A percentile compares a stretch with the other conserved stretches of the same genome.
phyloP scores from a whole-genome alignment of 53 echinoderm and acorn worm species.

The Patiria pectinifera region DNA sequence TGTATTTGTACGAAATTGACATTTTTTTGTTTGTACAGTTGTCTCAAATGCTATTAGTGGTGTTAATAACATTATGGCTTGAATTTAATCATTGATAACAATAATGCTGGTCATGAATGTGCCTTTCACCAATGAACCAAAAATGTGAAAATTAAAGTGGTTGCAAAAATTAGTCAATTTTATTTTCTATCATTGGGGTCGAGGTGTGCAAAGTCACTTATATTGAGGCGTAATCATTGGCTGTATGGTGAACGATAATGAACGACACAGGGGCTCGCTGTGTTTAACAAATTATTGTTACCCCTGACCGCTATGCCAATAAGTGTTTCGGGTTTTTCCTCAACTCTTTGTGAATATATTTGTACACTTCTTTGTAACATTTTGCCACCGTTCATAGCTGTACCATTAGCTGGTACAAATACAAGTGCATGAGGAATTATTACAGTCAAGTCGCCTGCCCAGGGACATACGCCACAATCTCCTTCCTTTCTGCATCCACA shows the following conservation, averaged over 20 bases:
- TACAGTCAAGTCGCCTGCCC: neutral
- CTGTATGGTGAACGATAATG: no score
- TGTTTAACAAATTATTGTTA: neutral
- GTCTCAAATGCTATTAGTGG: constrained; percentile 6
- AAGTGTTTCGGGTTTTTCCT: neutral
- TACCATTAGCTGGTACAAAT: neutral
- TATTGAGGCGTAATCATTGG: no score
- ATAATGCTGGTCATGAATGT: constrained; percentile 60
- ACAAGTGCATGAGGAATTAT: neutral
- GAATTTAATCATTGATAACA: neutral
- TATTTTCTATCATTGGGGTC: neutral
- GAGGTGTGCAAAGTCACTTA: neutral
- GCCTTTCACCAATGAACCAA: constrained; percentile 29
- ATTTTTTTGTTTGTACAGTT: constrained; percentile 32
- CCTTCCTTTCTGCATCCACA: neutral
- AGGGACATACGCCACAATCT: neutral
- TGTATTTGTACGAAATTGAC: constrained; percentile 3
- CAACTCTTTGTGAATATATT: neutral
- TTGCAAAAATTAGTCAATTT: neutral
- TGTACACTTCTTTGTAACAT: neutral
- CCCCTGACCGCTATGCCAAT: neutral
- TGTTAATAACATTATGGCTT: constrained; percentile 31
- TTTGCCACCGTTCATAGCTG: neutral
- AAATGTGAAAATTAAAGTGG: neutral
- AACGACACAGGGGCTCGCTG: neutral